Percentiles rank a stretch among this genome's conserved stretches.
Evolutionary conservation across 2,797 vertebrate species (phyloP).

Genomic region (Lacerta viridis): DNA sequence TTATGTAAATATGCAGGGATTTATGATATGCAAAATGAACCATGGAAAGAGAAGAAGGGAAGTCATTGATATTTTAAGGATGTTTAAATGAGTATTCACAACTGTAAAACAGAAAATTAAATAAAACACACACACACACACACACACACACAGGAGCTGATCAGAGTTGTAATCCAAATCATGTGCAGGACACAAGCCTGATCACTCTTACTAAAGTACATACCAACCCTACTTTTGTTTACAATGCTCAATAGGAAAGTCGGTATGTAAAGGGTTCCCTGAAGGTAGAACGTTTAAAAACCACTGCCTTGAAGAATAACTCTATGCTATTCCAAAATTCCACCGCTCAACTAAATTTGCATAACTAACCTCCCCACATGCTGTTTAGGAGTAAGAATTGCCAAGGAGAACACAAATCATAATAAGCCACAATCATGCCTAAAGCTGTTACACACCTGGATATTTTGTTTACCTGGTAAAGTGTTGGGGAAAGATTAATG

Average conservation of each 20-base stretch:
- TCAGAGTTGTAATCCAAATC: too few species aligned
- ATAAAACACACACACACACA: too few species aligned
- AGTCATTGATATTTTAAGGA: too few species aligned
- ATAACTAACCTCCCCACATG: background rate
- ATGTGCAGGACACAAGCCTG: too few species aligned
- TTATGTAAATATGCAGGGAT: too few species aligned
- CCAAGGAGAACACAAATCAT: background rate
- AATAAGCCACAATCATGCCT: background rate
- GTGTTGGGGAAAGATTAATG: background rate
- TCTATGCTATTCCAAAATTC: slow-evolving; percentile 9
- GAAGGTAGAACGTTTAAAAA: background rate
- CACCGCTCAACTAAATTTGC: slow-evolving; percentile 11
- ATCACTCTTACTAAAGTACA: too few species aligned
- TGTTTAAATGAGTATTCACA: too few species aligned
- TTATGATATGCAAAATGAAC: too few species aligned
- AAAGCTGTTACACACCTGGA: slow-evolving; percentile 7
- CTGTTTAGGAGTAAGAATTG: slow-evolving; percentile 21
- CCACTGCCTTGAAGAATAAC: background rate
- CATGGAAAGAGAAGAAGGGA: too few species aligned
- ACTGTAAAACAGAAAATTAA: too few species aligned
- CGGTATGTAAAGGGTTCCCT: background rate
- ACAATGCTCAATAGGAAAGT: background rate
- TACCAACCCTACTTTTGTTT: background rate
- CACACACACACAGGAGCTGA: too few species aligned
- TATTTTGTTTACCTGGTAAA: slow-evolving; percentile 7